Conservation (phyloP, 2,113 vertebrate genomes). For the Perca flavescens region DNA sequence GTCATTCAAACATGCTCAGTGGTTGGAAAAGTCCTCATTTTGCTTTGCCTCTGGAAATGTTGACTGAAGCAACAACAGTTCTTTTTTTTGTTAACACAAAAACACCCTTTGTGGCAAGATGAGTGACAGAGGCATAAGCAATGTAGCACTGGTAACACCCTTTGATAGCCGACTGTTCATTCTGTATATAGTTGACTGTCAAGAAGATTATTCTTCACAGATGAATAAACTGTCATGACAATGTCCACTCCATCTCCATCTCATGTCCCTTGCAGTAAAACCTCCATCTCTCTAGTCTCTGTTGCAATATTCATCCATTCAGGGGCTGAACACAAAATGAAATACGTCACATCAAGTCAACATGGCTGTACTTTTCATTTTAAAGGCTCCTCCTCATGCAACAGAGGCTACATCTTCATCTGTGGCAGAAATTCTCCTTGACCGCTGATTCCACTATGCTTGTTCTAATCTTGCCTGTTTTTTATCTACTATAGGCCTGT, state of each 20-base stretch:
- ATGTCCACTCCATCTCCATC: background rate
- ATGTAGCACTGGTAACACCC: background rate
- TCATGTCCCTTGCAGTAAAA: constrained; percentile 7
- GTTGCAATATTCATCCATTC: constrained; percentile 28
- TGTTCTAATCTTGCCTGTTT: background rate
- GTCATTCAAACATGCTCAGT: background rate
- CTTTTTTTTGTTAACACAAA: background rate
- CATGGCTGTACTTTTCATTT: constrained; percentile 13
- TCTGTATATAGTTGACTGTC: constrained; percentile 4
- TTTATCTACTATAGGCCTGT: background rate
- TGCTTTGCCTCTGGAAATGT: background rate
- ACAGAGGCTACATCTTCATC: constrained; percentile 17
- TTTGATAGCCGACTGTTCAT: background rate
- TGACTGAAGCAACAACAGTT: background rate
- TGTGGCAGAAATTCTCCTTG: constrained; percentile 9
- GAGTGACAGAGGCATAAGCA: background rate
- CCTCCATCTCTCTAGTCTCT: background rate
- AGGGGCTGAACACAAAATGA: constrained; percentile 14
- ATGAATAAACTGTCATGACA: background rate
- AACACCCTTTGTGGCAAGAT: background rate
- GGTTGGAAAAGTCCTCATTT: background rate
- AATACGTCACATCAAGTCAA: constrained; percentile 27
- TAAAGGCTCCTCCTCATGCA: background rate
- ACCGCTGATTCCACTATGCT: background rate
- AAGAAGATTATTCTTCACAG: constrained; percentile 5